Percentiles rank a stretch among this genome's conserved stretches.
Evolutionary conservation across 2,888 invertebrate genomes (phyloP).

Genomic region (Micoletzkya japonica): DNA sequence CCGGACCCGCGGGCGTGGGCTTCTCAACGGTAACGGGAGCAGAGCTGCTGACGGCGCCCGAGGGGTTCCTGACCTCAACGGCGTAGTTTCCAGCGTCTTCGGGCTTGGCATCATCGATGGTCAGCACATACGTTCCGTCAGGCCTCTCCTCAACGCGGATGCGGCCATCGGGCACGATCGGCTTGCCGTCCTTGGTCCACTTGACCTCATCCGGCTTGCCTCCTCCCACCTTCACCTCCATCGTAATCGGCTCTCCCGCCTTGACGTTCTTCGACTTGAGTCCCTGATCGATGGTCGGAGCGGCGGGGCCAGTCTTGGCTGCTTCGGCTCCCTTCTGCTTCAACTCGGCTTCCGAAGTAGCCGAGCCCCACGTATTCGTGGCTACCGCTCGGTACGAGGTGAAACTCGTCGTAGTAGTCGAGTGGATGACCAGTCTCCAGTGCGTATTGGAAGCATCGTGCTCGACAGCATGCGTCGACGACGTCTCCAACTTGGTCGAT

Average conservation of each 20-base stretch:
- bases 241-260: constrained; percentile 80
- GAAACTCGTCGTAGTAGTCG: constrained; percentile 67
- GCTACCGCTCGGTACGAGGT: constrained; percentile 72
- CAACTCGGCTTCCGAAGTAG: constrained; percentile 32
- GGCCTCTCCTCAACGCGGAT: constrained; percentile 39
- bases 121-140: constrained; percentile 70
- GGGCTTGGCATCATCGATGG: constrained; percentile 39
- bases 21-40: constrained; percentile 40
- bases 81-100: constrained; percentile 48
- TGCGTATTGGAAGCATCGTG: constrained; percentile 60
- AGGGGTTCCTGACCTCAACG: constrained; percentile 43
- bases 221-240: constrained; percentile 83
- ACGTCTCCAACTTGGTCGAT: constrained; percentile 39
- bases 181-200: constrained; percentile 81
- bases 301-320: constrained; percentile 31
- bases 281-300: constrained; percentile 72
- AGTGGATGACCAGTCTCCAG: constrained; percentile 66
- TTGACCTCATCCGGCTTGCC: constrained; percentile 73
- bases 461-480: constrained; percentile 47
- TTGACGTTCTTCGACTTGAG: constrained; percentile 73
- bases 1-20: no score
- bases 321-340: constrained; percentile 32
- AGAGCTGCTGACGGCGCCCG: constrained; percentile 40
- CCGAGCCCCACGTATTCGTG: constrained; percentile 68
- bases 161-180: constrained; percentile 67